Base-by-base conservation (phyloP, 1,140 invertebrate species). In the Forficula auricularia region DNA sequence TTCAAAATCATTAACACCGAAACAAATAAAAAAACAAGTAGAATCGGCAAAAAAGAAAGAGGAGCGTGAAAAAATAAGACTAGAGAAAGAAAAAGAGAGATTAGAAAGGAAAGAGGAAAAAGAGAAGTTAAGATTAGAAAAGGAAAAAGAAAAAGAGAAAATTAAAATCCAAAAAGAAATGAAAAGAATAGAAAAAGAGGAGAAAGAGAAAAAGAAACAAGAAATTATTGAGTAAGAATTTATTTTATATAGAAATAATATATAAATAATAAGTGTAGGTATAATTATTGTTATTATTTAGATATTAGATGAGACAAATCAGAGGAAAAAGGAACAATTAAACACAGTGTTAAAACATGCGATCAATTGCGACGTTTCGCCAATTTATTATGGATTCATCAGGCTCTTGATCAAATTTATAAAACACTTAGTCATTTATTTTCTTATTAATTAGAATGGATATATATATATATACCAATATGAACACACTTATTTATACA, bases 171-270 rank as follows among this genome's bases (percentile, higher is more conserved):
- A 46, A 12, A 39, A 31, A 13, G 38, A 34, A 27, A 14, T 43
- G 10, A 35, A 45, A 18, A 45, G 42, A 42, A 54, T 49, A 39
- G 31, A 42, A 32, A 14, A 39, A 19, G 20, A 39, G 10, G 53
- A 49, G 19, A 69, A 65, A 50, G 68, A 63, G 46, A 59, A 59
- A n/a, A 70, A 74, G 46, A 68, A 70, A 42, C 22, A 71, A 64
- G 46, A 63, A 69, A 51, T 64, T 63, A 42, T 57, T 66, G 43
- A 66, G 50, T 54, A 54, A 58, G 36, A 50, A 33, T 47, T 41
- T 13, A n/a, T n/a, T 1, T 8, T 2, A 3, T 40, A 19, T n/a
- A 8, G 13, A 16, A 15, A n/a, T 19, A 1, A 10, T 31, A 37
- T 38, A 51, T 43, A 40, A 16, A 19, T 34, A 14, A 31, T 47